A percentile compares a stretch with the other conserved stretches of the same genome.
These are phyloP conservation scores for Pandemis heparana DNA, from an alignment of 2,888 invertebrate species.

Conservation along the genomic window DNA sequence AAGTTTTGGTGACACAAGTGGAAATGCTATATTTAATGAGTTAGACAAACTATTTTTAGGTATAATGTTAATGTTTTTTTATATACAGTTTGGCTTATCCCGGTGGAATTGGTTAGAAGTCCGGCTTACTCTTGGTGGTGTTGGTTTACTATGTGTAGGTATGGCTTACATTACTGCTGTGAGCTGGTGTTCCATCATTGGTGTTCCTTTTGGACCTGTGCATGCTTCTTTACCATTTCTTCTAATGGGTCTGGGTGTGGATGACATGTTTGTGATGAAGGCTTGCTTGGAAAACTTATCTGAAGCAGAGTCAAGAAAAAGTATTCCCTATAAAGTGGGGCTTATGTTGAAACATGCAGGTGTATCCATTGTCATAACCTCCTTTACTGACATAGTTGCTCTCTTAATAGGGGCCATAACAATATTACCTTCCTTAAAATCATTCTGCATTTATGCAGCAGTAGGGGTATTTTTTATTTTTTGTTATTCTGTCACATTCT, in stretches of 20 bases:
- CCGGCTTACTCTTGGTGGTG: slow-evolving; percentile 87
- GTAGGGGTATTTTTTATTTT: slow-evolving; percentile 91
- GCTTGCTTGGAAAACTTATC: slow-evolving; percentile 90
- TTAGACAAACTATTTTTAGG: slow-evolving; percentile 89
- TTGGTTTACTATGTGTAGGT: slow-evolving; percentile 90
- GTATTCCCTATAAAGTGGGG: slow-evolving; percentile 88
- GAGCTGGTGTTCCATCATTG: slow-evolving; percentile 89
- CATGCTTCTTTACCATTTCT: slow-evolving; percentile 93
- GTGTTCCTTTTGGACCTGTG: slow-evolving; percentile 92
- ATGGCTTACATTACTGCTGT: slow-evolving; percentile 90
- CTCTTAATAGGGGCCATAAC: slow-evolving; percentile 92
- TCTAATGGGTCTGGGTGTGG: slow-evolving; percentile 92
- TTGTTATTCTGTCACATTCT: slow-evolving; percentile 92
- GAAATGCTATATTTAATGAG: slow-evolving; percentile 90
- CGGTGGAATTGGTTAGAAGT: slow-evolving; percentile 91
- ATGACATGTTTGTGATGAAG: slow-evolving; percentile 95
- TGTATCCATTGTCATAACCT: slow-evolving; percentile 93
- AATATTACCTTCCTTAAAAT: slow-evolving; percentile 91
- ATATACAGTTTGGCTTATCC: slow-evolving; percentile 90
- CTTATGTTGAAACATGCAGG: slow-evolving; percentile 92
- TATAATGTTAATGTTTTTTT: slow-evolving; percentile 89
- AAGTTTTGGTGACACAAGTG: slow-evolving; percentile 92
- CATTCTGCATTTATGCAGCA: slow-evolving; percentile 93
- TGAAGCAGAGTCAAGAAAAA: slow-evolving; percentile 78
- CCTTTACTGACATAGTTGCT: slow-evolving; percentile 92